Percentiles rank a stretch among this genome's conserved stretches.
phyloP scores from a whole-genome alignment of 2,797 vertebrate species.

The Poeciliopsis paucimaculata region DNA sequence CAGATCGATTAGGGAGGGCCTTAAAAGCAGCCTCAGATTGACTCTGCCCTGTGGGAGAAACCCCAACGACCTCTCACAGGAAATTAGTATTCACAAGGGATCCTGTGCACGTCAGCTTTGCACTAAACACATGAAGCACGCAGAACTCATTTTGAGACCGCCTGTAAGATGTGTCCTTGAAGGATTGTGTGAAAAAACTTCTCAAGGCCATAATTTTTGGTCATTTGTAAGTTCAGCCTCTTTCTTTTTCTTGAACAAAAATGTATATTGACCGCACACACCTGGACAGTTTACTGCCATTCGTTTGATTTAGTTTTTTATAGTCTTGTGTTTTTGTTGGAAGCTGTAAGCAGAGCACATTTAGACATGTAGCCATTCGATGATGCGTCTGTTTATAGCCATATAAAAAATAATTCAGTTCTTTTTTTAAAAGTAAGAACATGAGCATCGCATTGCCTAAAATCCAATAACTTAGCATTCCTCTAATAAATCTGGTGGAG shows the following conservation, averaged over 20 bases:
- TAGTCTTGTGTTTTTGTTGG: not conserved
- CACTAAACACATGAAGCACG: constrained; percentile 34
- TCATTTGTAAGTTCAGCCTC: not conserved
- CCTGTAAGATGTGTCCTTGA: constrained; percentile 3
- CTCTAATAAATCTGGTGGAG: too few relatives aligned
- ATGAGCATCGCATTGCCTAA: too few relatives aligned
- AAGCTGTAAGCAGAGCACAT: not conserved
- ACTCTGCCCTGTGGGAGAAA: constrained; percentile 56
- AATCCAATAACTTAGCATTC: too few relatives aligned
- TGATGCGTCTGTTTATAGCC: not conserved
- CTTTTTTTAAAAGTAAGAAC: too few relatives aligned
- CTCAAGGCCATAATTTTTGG: not conserved
- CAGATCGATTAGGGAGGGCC: constrained; percentile 61
- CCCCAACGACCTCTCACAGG: constrained; percentile 50
- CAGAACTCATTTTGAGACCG: constrained; percentile 5
- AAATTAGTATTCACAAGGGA: constrained; percentile 62
- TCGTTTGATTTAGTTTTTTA: not conserved
- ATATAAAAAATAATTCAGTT: too few relatives aligned
- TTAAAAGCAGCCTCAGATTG: constrained; percentile 51
- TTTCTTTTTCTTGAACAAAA: not conserved
- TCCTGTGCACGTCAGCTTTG: constrained; percentile 28
- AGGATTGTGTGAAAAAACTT: not conserved
- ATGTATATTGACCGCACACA: not conserved
- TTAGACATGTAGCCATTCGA: not conserved
- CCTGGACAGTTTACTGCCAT: not conserved